Conservation (phyloP, 2,797 vertebrate species). For the Aphelocoma californica region DNA sequence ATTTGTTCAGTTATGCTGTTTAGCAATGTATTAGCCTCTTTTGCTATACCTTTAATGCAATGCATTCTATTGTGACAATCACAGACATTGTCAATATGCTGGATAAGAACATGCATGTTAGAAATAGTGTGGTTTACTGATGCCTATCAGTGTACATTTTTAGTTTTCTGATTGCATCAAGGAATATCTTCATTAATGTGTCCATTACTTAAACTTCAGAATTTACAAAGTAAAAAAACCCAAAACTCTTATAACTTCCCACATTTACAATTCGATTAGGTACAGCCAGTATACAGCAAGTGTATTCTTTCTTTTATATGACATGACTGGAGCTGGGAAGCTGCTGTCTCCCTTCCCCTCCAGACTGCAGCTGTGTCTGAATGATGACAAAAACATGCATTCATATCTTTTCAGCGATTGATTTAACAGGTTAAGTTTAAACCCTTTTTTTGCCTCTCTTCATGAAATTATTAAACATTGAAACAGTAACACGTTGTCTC, state of each 20-base stretch:
- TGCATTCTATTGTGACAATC: neutral
- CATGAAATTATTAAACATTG: neutral
- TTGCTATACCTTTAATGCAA: neutral
- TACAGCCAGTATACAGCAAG: neutral
- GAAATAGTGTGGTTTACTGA: neutral
- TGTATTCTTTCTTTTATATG: neutral
- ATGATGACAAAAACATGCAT: neutral
- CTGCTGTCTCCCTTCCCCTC: neutral
- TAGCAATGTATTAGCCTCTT: neutral
- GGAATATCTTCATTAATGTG: neutral
- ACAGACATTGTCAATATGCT: neutral
- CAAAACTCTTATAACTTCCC: neutral
- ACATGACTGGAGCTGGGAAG: neutral
- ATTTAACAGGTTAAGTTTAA: neutral
- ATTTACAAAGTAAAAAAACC: neutral
- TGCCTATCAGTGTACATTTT: neutral
- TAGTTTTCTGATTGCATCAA: neutral
- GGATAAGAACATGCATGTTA: neutral
- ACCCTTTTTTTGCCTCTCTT: neutral
- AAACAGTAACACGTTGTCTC: neutral
- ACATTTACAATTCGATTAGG: neutral
- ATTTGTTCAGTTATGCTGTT: neutral
- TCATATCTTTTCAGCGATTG: fast-evolving
- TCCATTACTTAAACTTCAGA: neutral
- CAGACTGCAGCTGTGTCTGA: neutral